Base-by-base conservation (phyloP, 2,888 invertebrate genomes). In the Mesorhabditis belari region DNA sequence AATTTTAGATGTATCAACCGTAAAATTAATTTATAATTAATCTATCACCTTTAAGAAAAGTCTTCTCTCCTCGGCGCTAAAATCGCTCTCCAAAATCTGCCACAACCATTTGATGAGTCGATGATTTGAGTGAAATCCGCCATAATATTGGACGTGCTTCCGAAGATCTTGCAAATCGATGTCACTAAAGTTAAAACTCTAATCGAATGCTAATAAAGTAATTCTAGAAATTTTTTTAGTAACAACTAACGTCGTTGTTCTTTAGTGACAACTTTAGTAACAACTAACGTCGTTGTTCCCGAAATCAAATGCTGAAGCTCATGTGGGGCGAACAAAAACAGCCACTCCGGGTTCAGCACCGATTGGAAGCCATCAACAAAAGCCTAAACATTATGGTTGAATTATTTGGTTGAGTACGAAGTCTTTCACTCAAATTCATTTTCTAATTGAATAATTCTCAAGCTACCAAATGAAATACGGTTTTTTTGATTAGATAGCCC, bases 301-400 rank as follows among this genome's bases (percentile, higher is more conserved):
- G 95, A 94, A 66, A 98, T 90, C n/a, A 99, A 86, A 61, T 92
- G 89, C 83, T 96, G 94, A 62, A 99, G 85, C 83, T 99, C 98
- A 69, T 90, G 88, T 77, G 92, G 87, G 76, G 89, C 90, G 84
- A 98, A 98, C 87, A 98, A 89, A 61, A 90, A 88, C 70, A 99
- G 85, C 93, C 95, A 96, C 70, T 91, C 89, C 23, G 91, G 85
- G 55, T 90, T 89, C 58, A 98, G 87, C 28, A 72, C 62, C 55
- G 65, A 69, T 55, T 74, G 69, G 57, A 71, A 62, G n/a, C 71
- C 71, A n/a, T 57, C n/a, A 21, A 51, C 17, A 21, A 51, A 51
- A 12, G 21, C 21, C 21, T 51, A 21, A 51, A n/a, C 6, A 9
- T 51, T 21, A n/a, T 6, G 6, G 51, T n/a, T n/a, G 6, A 51